A percentile compares a stretch with the other conserved stretches of the same genome.
phyloP scores from a whole-genome alignment of 2,888 invertebrate genomes.

The Troides helena region DNA sequence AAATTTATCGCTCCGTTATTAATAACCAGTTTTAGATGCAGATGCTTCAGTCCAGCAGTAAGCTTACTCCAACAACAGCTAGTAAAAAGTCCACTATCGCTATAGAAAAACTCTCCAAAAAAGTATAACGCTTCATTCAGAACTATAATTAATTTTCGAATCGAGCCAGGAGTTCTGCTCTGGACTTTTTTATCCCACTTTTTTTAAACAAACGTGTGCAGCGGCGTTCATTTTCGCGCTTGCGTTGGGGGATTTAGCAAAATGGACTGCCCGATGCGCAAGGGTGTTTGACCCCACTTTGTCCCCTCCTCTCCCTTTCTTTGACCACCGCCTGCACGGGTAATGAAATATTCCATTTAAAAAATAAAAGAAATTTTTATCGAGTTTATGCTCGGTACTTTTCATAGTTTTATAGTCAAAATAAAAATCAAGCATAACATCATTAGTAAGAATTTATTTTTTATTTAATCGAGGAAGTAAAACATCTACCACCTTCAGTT shows the following conservation, averaged over 20 bases:
- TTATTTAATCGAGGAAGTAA: background rate
- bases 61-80: slow-evolving; percentile 5
- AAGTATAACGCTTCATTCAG: slow-evolving; percentile 49
- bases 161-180: slow-evolving; percentile 40
- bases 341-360: slow-evolving; percentile 67
- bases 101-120: slow-evolving; percentile 32
- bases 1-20: background rate
- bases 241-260: slow-evolving; percentile 44
- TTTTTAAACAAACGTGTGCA: slow-evolving; percentile 60
- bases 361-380: slow-evolving; percentile 48
- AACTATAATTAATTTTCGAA: slow-evolving; percentile 74
- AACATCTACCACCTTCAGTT: too few species aligned
- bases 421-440: background rate
- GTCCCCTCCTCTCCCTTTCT: slow-evolving; percentile 36
- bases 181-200: slow-evolving; percentile 57
- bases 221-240: slow-evolving; percentile 37
- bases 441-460: background rate
- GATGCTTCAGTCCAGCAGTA: background rate
- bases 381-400: background rate
- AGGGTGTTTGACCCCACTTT: slow-evolving; percentile 43
- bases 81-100: background rate
- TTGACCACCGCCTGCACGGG: slow-evolving; percentile 66
- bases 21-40: slow-evolving; percentile 7
- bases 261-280: slow-evolving; percentile 51
- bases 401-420: background rate